These are phyloP conservation scores for Mamestra brassicae DNA, from an alignment of 2,888 invertebrate genomes.

Conservation along the genomic window DNA sequence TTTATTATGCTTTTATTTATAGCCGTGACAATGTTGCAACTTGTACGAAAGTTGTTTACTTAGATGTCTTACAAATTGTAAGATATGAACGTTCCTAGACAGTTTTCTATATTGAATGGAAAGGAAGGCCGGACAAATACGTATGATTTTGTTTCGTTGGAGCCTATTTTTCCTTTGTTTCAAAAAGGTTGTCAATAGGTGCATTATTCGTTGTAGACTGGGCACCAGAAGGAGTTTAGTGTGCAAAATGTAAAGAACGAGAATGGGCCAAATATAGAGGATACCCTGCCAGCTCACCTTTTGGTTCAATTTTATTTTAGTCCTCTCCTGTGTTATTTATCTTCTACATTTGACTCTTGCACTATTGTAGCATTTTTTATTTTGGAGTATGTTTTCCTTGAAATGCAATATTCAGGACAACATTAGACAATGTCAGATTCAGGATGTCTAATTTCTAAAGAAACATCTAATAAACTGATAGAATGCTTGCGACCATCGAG, in stretches of 20 bases:
- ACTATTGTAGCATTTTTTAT: too few relatives aligned
- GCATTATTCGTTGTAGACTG: neutral
- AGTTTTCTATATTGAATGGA: constrained; percentile 7
- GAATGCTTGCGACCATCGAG: neutral
- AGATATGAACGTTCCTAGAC: neutral
- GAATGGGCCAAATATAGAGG: too few relatives aligned
- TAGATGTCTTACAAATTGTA: constrained; percentile 22
- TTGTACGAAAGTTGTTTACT: constrained; percentile 25
- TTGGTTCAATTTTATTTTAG: too few relatives aligned
- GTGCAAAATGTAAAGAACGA: too few relatives aligned
- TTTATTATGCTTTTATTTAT: constrained; percentile 42
- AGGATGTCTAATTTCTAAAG: neutral
- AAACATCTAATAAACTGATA: neutral
- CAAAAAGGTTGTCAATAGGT: neutral
- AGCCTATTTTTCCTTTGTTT: too few relatives aligned
- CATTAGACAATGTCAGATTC: neutral
- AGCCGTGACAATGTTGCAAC: constrained; percentile 26
- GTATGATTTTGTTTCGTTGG: neutral
- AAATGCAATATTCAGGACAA: neutral
- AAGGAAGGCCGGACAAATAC: neutral
- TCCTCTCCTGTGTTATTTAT: too few relatives aligned
- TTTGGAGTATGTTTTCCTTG: too few relatives aligned
- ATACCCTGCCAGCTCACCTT: too few relatives aligned
- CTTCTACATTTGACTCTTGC: too few relatives aligned
- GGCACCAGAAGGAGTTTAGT: too few relatives aligned